phyloP scores from a whole-genome alignment of 2,797 vertebrate genomes.

The Synanceia verrucosa region DNA sequence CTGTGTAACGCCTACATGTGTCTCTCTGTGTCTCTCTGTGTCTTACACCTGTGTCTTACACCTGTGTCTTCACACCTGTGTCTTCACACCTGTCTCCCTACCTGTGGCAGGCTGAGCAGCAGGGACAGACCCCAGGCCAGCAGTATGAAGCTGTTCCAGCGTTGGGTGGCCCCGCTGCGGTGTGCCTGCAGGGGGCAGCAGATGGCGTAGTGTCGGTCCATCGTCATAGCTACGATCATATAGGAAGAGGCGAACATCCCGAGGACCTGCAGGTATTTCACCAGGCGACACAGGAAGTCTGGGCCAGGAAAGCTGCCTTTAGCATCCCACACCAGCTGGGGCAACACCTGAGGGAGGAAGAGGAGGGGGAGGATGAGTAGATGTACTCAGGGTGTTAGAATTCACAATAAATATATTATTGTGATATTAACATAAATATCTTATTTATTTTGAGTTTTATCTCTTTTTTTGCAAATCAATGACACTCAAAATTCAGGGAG shows the following conservation, averaged over 20 bases:
- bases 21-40: slow-evolving; percentile 45
- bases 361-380: not conserved
- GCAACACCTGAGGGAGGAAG: slow-evolving; percentile 83
- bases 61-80: not conserved
- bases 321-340: slow-evolving; percentile 92
- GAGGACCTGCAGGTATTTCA: slow-evolving; percentile 93
- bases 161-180: slow-evolving; percentile 82
- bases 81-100: slow-evolving; percentile 72
- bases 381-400: no score
- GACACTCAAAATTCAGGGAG: no score
- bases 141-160: slow-evolving; percentile 82
- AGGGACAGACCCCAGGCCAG: slow-evolving; percentile 87
- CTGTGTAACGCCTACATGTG: not conserved
- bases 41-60: slow-evolving; percentile 68
- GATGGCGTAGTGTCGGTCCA: slow-evolving; percentile 92
- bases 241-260: slow-evolving; percentile 96
- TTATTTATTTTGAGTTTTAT: not conserved
- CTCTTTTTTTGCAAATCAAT: not conserved
- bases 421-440: not conserved
- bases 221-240: slow-evolving; percentile 90
- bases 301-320: slow-evolving; percentile 89
- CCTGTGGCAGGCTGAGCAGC: slow-evolving; percentile 90
- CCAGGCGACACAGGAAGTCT: slow-evolving; percentile 85
- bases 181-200: slow-evolving; percentile 90
- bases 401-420: not conserved